These are phyloP conservation scores for Elachura formosa DNA, from an alignment of 2,113 vertebrate species.

Conservation along the genomic window DNA sequence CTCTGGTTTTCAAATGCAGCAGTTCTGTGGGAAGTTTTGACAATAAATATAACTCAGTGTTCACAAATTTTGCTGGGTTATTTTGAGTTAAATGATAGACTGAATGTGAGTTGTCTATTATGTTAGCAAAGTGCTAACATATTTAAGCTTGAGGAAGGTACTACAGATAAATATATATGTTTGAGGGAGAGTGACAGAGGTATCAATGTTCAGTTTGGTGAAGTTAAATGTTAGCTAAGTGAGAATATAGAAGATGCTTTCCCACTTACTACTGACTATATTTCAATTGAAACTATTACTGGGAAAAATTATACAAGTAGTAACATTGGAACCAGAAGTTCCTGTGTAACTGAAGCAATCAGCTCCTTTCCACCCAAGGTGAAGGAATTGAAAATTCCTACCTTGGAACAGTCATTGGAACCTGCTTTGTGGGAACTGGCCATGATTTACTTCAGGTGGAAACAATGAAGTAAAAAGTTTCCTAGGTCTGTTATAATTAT, in stretches of 20 bases:
- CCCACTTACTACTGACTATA: neutral
- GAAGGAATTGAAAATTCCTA: neutral
- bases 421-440: neutral
- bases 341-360: neutral
- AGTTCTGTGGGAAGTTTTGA: neutral
- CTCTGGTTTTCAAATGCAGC: neutral
- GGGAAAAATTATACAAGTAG: neutral
- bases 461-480: neutral
- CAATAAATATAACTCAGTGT: neutral
- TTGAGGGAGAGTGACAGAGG: neutral
- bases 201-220: neutral
- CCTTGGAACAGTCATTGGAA: neutral
- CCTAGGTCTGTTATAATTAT: neutral
- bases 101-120: conserved; percentile 16
- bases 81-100: neutral
- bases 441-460: neutral
- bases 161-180: neutral
- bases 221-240: neutral
- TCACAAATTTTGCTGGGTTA: neutral
- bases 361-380: neutral
- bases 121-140: neutral
- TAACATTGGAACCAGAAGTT: neutral
- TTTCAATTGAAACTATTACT: neutral
- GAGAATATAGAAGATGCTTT: neutral
- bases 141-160: neutral